Percentiles rank a stretch among this genome's conserved stretches.
Conservation (phyloP, 92 coral and sea anemone species). For the Porites lobata region DNA sequence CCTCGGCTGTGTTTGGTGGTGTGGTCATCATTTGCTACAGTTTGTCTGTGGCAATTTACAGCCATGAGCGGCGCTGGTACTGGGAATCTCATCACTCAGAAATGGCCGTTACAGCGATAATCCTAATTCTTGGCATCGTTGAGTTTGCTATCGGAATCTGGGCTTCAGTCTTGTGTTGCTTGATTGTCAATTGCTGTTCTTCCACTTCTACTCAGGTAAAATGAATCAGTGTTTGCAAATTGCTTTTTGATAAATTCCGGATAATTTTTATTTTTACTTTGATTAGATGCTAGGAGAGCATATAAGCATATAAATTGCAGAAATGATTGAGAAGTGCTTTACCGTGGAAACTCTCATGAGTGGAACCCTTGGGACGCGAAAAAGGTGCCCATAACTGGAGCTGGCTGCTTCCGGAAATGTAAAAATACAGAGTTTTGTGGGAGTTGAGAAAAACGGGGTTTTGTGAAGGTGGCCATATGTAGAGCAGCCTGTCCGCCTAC, state of each 20-base stretch:
- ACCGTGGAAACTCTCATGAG: no score
- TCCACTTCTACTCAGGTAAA: slow-evolving; percentile 1
- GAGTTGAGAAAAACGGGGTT: no score
- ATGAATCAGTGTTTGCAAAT: not conserved
- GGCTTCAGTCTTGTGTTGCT: slow-evolving; percentile 33
- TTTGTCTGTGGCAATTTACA: not conserved
- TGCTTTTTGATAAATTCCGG: not conserved
- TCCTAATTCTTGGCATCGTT: slow-evolving; percentile 35
- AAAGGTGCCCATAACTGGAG: no score
- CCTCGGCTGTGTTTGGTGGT: slow-evolving; percentile 43
- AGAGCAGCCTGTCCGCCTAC: no score
- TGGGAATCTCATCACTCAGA: not conserved
- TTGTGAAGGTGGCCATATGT: no score
- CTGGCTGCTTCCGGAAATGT: no score
- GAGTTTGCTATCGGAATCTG: slow-evolving; percentile 53
- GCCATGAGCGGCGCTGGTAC: not conserved
- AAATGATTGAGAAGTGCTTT: no score
- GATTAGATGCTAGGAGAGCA: not conserved
- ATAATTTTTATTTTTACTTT: no score
- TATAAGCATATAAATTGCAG: no score
- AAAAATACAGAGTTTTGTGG: no score
- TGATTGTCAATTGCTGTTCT: not conserved
- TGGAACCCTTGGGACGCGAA: no score
- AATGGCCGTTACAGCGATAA: slow-evolving; percentile 42
- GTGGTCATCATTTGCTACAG: slow-evolving; percentile 31